Evolutionary conservation across 2,888 invertebrate species (phyloP), one percentile per base, ranked within the genome.

Genomic region (Mamestra brassicae): DNA sequence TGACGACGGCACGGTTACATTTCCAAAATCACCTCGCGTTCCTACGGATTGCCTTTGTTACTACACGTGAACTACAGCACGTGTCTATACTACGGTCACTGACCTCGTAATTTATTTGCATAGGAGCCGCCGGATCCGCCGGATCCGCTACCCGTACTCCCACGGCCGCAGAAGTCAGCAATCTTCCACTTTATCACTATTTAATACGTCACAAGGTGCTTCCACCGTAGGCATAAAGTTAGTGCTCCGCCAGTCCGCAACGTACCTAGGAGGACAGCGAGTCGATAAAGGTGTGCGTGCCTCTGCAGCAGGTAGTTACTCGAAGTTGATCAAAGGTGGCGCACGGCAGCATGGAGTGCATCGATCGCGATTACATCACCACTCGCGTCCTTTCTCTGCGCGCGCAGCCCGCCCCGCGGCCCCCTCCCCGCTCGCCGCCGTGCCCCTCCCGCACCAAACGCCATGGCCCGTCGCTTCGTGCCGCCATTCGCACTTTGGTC

Each of bases 321-420:
- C 66, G 70, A 42, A 68, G 67, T 61, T 79, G 80, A 82, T 77
- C 80, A 81, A 81, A 71, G 80, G 81, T 84, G 80, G 81, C 80
- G 88, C 85, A 88, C 89, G 89, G 89, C 87, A 88, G 92, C 91
- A 89, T 89, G 89, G 90, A 92, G 94, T 95, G 95, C 96, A 96
- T 96, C 95, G 96, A 96, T 96, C 95, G 96, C 92, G 94, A 94
- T 96, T 96, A 96, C 96, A 95, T 96, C 96, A 96, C 92, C 94
- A 93, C 93, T 94, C 91, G 94, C 94, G 94, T 94, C 95, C 96
- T 95, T 95, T 95, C 95, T 94, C 95, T 95, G 96, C 95, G 96
- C 94, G 95, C 96, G 95, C 96, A 94, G 90, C 88, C 84, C 91
- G 89, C 91, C 92, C 89, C 89, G 86, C 84, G 71, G 83, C 87